Conservation (phyloP, 2,113 vertebrate genomes). For the Lamprologus sp. region DNA sequence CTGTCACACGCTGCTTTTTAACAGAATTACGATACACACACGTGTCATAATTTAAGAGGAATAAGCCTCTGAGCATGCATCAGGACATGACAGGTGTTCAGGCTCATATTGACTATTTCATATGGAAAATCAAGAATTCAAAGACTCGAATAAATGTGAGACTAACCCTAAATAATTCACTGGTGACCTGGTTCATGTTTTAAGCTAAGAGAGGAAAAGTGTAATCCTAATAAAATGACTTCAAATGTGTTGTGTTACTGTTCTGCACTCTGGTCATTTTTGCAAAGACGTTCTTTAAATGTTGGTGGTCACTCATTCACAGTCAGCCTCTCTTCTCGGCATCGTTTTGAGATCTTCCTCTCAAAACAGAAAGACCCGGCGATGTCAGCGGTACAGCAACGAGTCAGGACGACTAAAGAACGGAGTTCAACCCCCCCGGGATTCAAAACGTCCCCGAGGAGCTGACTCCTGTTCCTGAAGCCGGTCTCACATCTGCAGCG, state of each 20-base stretch:
- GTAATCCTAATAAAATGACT: neutral
- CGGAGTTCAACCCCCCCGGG: neutral
- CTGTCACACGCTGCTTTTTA: neutral
- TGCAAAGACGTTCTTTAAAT: neutral
- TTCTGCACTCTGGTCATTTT: neutral
- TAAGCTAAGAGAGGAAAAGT: neutral
- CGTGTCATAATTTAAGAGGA: neutral
- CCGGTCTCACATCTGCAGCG: neutral
- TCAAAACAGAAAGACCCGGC: neutral
- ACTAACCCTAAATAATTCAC: neutral
- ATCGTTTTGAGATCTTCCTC: neutral
- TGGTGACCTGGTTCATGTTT: neutral
- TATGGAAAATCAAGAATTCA: neutral
- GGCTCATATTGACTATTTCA: neutral
- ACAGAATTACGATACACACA: neutral
- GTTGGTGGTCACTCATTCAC: neutral
- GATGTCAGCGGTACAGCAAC: neutral
- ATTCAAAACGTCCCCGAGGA: neutral
- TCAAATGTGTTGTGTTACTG: neutral
- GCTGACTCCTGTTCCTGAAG: neutral
- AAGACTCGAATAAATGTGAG: neutral
- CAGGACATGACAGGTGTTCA: neutral
- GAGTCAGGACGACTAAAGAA: neutral
- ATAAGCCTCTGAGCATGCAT: neutral
- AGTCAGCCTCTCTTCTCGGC: fast-evolving